Conservation (phyloP, 2,797 vertebrate species). For the Dryobates pubescens region DNA sequence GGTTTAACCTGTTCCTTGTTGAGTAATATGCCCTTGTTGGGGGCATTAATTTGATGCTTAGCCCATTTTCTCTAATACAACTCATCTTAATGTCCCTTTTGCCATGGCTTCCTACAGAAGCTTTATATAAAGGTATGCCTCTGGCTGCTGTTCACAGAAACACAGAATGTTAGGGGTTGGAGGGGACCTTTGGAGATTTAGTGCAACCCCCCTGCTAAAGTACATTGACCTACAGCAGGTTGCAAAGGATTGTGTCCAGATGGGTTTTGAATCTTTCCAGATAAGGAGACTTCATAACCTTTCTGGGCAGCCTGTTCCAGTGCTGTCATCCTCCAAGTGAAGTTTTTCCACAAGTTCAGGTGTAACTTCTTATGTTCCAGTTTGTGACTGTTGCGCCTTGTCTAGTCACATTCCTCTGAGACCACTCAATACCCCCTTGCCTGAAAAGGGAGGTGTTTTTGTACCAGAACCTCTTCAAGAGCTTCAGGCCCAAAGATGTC, state of each 20-base stretch:
- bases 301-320: background rate
- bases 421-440: accelerated
- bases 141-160: background rate
- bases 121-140: background rate
- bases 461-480: background rate
- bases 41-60: background rate
- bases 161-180: background rate
- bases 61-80: background rate
- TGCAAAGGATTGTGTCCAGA: too few species aligned
- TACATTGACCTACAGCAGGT: too few species aligned
- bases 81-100: accelerated
- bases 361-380: too few species aligned
- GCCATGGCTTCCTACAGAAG: background rate
- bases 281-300: background rate
- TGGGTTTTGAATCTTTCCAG: background rate
- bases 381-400: too few species aligned
- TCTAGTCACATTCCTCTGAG: background rate
- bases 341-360: too few species aligned
- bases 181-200: background rate
- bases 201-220: too few species aligned
- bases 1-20: background rate
- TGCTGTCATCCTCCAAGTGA: too few species aligned
- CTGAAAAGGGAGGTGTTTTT: background rate
- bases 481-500: background rate
- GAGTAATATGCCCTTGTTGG: background rate